A percentile compares a stretch with the other conserved stretches of the same genome.
phyloP scores from a whole-genome alignment of 2,113 vertebrate species.

The Phyllopteryx taeniolatus region DNA sequence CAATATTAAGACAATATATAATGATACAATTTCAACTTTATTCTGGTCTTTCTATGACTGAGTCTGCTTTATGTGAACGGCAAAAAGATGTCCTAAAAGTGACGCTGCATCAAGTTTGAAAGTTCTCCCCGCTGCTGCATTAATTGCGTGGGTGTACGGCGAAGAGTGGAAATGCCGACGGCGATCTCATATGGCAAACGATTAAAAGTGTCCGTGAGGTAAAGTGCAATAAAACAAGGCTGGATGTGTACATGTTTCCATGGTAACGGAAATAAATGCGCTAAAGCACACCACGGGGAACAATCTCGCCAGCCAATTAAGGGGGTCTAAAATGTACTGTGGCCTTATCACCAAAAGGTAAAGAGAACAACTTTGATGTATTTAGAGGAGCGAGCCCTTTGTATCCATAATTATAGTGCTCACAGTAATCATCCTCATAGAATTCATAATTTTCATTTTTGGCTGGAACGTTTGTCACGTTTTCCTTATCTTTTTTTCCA shows the following conservation, averaged over 20 bases:
- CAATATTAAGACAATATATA: too few relatives aligned
- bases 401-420: neutral
- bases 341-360: neutral
- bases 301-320: neutral
- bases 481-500: too few relatives aligned
- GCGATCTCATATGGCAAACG: neutral
- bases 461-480: neutral
- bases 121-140: neutral
- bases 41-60: too few relatives aligned
- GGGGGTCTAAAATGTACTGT: neutral
- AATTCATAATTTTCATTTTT: neutral
- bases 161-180: neutral
- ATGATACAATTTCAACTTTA: too few relatives aligned
- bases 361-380: neutral
- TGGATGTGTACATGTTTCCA: neutral
- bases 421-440: neutral
- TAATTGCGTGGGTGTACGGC: neutral
- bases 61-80: too few relatives aligned
- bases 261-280: neutral
- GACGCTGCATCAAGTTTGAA: neutral
- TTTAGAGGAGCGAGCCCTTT: neutral
- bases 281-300: neutral
- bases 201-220: slow-evolving; percentile 5
- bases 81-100: neutral
- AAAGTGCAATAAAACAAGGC: slow-evolving; percentile 1